These are phyloP conservation scores for Hypselothyrea guttata DNA, from an alignment of 2,888 invertebrate species.

Conservation along the genomic window DNA sequence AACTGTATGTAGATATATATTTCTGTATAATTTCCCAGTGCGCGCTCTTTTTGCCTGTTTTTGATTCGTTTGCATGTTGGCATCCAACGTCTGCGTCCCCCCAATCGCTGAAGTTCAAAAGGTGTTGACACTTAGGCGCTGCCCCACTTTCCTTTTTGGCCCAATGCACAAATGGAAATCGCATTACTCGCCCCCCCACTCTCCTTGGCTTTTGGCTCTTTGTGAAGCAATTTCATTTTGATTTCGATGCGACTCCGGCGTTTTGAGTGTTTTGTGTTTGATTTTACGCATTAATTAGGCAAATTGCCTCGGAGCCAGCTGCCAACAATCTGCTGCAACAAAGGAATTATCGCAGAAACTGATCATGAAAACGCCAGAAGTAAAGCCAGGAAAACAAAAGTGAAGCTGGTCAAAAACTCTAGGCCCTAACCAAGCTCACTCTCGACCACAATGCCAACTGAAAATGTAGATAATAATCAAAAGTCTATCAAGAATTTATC, in stretches of 20 bases:
- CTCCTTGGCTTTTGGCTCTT: background rate
- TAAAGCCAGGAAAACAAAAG: too few species aligned
- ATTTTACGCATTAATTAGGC: conserved; percentile 46
- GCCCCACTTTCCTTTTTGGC: conserved; percentile 70
- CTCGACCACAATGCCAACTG: too few species aligned
- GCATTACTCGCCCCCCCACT: conserved; percentile 24
- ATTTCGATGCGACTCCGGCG: too few species aligned
- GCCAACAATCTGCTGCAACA: background rate
- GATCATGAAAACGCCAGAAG: background rate
- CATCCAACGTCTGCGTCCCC: conserved; percentile 1
- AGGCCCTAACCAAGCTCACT: too few species aligned
- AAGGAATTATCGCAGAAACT: conserved; percentile 13
- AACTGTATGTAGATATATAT: conserved; percentile 34
- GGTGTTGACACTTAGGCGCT: conserved; percentile 67
- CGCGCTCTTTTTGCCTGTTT: conserved; percentile 66
- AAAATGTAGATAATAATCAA: too few species aligned
- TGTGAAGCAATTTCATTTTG: conserved; percentile 32
- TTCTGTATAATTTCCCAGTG: conserved; percentile 72
- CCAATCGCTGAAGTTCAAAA: conserved; percentile 42
- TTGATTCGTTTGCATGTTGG: conserved; percentile 76
- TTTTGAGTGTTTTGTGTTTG: too few species aligned
- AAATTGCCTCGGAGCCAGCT: conserved; percentile 36
- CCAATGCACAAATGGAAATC: conserved; percentile 64
- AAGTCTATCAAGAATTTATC: too few species aligned
- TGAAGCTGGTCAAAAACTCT: too few species aligned